Evolutionary conservation across 1,140 invertebrate genomes (phyloP), one percentile per base, ranked within the genome.

Genomic region (Drosophila albomicans): DNA sequence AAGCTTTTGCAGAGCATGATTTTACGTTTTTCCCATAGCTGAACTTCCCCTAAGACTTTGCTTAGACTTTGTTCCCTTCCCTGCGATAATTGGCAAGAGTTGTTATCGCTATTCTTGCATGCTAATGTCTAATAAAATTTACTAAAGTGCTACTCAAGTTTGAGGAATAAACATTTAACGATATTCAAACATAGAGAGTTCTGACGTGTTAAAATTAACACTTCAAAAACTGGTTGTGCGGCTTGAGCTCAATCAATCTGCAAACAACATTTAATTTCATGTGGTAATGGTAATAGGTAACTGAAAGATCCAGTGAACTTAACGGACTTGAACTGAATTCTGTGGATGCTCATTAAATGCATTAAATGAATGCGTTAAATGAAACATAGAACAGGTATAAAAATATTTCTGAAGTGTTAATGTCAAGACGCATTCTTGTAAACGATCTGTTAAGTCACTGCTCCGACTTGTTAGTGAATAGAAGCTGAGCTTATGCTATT

Each of bases 191-290:
- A 48, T 52, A 16, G 10, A 65, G 35, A 56, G 49, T 56, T 56
- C 51, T 28, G 51, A 65, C 15, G 49, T 65, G 51, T 56, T 45
- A 56, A 56, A 79, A 73, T 79, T 78, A 49, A 51, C 43, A 51
- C 57, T 45, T 11, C 1, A 16, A 35, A 35, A 79, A 79, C 76
- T 56, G 75, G 68, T 73, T 78, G 68, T 32, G 28, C 54, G n/a
- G 51, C 20, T 49, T 45, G 38, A 45, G 25, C 63, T 16, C 49
- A 65, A 65, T 54, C 49, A 52, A 20, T 28, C 7, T 20, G 2
- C 3, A 65, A 30, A 11, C 10, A 11, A 30, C 28, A 54, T 35
- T 35, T 49, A 28, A 64, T 64, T 64, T 43, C 62, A 64, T 16
- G 62, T 64, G 62, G 52, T 64, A 64, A 54, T 64, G 38, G 52